A percentile compares a stretch with the other conserved stretches of the same genome.
Evolutionary conservation across 2,888 invertebrate species (phyloP).

Genomic region (Apodemia hepburni): DNA sequence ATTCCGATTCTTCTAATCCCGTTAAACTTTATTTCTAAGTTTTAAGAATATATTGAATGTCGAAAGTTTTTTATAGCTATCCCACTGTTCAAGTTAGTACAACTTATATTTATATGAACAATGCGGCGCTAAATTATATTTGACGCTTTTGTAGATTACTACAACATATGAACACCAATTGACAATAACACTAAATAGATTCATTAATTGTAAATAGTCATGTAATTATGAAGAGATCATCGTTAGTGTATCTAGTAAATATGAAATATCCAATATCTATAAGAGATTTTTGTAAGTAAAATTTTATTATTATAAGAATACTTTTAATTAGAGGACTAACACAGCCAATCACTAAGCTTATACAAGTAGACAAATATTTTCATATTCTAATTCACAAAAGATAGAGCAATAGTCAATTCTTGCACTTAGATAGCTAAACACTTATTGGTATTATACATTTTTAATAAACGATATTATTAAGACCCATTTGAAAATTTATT

Average conservation of each 20-base stretch:
- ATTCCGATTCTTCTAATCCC: too few species aligned
- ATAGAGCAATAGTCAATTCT: not conserved
- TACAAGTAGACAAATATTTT: conserved; percentile 2
- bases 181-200: not conserved
- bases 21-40: too few species aligned
- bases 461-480: not conserved
- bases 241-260: not conserved
- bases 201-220: not conserved
- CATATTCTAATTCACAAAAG: not conserved
- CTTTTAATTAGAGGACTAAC: conserved; percentile 24
- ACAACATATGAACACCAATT: not conserved
- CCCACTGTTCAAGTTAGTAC: too few species aligned
- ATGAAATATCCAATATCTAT: conserved; percentile 11
- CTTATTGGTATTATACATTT: not conserved
- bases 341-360: conserved; percentile 32
- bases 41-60: too few species aligned
- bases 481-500: too few species aligned
- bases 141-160: too few species aligned
- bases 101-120: too few species aligned
- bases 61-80: too few species aligned
- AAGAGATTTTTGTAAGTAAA: conserved; percentile 7
- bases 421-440: not conserved
- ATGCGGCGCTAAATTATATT: too few species aligned
- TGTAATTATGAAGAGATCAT: conserved; percentile 1
- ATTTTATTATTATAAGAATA: conserved; percentile 11